phyloP scores from a whole-genome alignment of 2,797 vertebrate species.

The Notoglanidium macrostoma region DNA sequence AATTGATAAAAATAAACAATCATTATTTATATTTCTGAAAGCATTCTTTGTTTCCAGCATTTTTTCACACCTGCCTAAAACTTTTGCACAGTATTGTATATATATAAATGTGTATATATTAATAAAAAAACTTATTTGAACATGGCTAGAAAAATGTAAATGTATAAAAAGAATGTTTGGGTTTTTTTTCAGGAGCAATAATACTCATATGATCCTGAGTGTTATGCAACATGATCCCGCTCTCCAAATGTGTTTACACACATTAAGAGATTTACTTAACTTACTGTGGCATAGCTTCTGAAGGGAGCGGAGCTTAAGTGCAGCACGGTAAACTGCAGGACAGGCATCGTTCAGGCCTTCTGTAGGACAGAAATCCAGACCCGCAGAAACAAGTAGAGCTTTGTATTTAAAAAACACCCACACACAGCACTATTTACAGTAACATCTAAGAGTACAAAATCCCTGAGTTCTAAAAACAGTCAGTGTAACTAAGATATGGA shows the following conservation, averaged over 20 bases:
- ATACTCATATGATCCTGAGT: neutral
- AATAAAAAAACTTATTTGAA: neutral
- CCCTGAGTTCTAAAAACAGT: slow-evolving; percentile 9
- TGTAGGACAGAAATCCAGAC: slow-evolving; percentile 58
- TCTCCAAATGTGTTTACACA: neutral
- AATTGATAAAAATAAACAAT: too few species aligned
- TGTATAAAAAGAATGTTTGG: neutral
- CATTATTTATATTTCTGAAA: too few species aligned
- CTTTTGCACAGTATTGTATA: too few species aligned
- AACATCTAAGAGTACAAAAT: slow-evolving; percentile 1
- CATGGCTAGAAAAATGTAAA: neutral
- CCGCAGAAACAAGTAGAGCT: neutral
- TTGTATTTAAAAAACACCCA: neutral
- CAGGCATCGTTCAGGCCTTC: slow-evolving; percentile 71
- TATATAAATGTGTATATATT: too few species aligned
- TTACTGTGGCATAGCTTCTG: slow-evolving; percentile 82
- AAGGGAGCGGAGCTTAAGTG: slow-evolving; percentile 79
- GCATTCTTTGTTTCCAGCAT: too few species aligned
- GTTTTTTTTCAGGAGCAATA: neutral
- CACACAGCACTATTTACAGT: slow-evolving; percentile 7
- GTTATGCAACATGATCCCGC: neutral
- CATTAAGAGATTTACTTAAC: slow-evolving; percentile 52
- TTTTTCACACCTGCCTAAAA: too few species aligned
- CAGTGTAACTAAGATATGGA: neutral
- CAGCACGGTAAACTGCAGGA: slow-evolving; percentile 76